These are phyloP conservation scores for Leptinotarsa undecemlineata DNA, from an alignment of 1,140 invertebrate species.

Conservation along the genomic window DNA sequence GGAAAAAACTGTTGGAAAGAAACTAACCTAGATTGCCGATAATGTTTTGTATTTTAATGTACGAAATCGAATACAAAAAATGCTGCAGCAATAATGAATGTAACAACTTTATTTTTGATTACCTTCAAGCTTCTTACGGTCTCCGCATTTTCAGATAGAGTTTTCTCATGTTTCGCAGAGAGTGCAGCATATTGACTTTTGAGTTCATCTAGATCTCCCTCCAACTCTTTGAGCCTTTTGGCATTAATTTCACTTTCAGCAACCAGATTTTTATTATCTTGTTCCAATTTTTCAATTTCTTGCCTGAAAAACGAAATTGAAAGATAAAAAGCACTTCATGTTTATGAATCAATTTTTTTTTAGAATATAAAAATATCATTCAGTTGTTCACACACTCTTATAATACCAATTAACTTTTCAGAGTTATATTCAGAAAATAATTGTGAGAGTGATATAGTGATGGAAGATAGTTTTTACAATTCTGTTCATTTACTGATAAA, in stretches of 20 bases:
- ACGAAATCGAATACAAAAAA: too few species aligned
- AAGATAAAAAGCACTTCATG: background rate
- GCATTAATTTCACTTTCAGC: slow-evolving; percentile 47
- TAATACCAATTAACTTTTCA: too few species aligned
- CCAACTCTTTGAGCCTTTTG: slow-evolving; percentile 55
- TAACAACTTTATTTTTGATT: background rate
- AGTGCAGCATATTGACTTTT: slow-evolving; percentile 57
- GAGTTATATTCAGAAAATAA: too few species aligned
- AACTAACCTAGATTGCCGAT: too few species aligned
- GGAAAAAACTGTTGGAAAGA: too few species aligned
- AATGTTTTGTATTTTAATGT: too few species aligned
- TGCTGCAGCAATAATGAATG: too few species aligned
- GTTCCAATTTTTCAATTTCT: slow-evolving; percentile 27
- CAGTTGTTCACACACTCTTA: background rate
- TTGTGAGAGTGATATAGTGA: too few species aligned
- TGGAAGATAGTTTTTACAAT: too few species aligned
- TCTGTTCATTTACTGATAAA: too few species aligned
- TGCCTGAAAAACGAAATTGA: slow-evolving; percentile 30
- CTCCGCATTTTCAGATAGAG: slow-evolving; percentile 47
- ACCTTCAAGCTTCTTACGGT: slow-evolving; percentile 51
- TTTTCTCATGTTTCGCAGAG: slow-evolving; percentile 53
- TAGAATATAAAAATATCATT: background rate
- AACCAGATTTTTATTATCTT: slow-evolving; percentile 50
- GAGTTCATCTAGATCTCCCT: slow-evolving; percentile 54
- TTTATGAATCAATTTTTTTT: too few species aligned